Evolutionary conservation across 2,888 invertebrate genomes (phyloP).

Genomic region (Meta bourneti): DNA sequence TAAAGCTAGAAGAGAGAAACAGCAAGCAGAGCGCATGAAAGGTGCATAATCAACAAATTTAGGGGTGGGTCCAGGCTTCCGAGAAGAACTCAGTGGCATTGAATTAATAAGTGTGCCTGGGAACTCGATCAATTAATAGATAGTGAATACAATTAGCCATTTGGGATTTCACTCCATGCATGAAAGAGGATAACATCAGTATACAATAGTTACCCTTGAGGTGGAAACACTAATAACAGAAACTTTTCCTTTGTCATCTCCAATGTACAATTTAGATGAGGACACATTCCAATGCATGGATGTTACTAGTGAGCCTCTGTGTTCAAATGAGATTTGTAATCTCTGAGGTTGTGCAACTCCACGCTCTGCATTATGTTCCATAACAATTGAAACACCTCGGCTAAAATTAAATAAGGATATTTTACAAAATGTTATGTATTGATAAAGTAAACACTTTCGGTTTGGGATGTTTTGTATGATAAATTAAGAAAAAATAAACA

Average conservation of each 20-base stretch:
- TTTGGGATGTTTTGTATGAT: too few species aligned
- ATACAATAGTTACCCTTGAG: constrained; percentile 65
- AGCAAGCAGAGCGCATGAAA: too few species aligned
- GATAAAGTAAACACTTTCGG: background rate
- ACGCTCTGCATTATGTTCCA: constrained; percentile 76
- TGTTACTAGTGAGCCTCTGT: constrained; percentile 70
- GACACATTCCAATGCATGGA: constrained; percentile 76
- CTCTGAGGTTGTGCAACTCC: constrained; percentile 73
- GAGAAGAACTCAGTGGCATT: too few species aligned
- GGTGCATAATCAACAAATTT: too few species aligned
- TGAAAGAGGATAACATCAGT: too few species aligned
- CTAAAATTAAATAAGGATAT: constrained; percentile 31
- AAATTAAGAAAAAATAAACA: too few species aligned
- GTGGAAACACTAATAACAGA: constrained; percentile 75
- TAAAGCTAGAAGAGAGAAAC: too few species aligned
- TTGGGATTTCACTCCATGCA: too few species aligned
- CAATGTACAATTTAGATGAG: constrained; percentile 71
- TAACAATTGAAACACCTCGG: constrained; percentile 72
- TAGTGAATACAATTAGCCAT: too few species aligned
- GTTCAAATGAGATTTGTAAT: constrained; percentile 76
- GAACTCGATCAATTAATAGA: too few species aligned
- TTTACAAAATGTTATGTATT: background rate
- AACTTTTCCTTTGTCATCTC: constrained; percentile 75
- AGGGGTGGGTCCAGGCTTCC: too few species aligned
- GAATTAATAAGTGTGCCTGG: too few species aligned